Conservation (phyloP, 2,113 vertebrate genomes). For the Corythoichthys intestinalis region DNA sequence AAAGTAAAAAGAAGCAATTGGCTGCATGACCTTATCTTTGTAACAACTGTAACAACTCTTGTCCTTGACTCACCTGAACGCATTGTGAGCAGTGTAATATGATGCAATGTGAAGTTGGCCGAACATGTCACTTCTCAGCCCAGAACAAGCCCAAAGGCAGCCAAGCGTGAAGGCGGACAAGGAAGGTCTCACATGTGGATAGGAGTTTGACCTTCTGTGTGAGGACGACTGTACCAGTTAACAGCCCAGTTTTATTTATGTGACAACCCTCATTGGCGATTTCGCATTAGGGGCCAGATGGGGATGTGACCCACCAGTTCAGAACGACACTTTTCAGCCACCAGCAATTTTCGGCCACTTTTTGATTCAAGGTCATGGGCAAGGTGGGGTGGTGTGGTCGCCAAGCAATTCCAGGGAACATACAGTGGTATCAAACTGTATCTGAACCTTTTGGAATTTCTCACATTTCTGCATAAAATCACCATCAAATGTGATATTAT, state of each 20-base stretch:
- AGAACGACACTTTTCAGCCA: neutral
- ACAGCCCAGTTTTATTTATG: constrained; percentile 7
- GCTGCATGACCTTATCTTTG: constrained; percentile 5
- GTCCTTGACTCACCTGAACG: constrained; percentile 13
- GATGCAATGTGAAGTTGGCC: constrained; percentile 50
- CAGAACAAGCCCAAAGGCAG: constrained; percentile 43
- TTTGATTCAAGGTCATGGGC: neutral
- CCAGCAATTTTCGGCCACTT: neutral
- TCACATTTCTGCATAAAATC: too few relatives aligned
- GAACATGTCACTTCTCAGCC: constrained; percentile 23
- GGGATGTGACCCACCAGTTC: neutral
- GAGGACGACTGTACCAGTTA: neutral
- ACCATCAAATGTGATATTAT: too few relatives aligned
- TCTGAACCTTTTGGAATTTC: too few relatives aligned
- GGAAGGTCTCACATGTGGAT: constrained; percentile 40
- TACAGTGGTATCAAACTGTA: too few relatives aligned
- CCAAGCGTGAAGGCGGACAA: constrained; percentile 29
- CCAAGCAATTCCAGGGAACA: too few relatives aligned
- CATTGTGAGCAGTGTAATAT: constrained; percentile 29
- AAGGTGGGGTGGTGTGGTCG: neutral
- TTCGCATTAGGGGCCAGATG: neutral
- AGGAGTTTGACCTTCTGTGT: constrained; percentile 44
- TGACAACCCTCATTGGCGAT: neutral
- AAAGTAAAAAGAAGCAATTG: constrained; percentile 5
- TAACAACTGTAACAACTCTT: constrained; percentile 12